Conservation (phyloP, 2,888 invertebrate species). For the Athetis lepigone region DNA sequence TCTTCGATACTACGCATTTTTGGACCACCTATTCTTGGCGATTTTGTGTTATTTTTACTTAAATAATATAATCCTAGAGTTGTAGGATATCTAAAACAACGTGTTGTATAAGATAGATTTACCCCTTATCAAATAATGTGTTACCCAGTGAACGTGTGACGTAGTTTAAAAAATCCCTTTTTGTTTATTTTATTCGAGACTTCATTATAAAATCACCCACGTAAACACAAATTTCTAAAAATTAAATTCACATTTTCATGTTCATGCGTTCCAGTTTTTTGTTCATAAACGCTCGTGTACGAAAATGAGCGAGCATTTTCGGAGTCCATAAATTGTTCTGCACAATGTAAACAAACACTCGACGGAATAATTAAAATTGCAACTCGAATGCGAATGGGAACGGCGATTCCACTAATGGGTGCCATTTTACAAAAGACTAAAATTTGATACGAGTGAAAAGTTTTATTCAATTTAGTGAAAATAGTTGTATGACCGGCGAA, state of each 20-base stretch:
- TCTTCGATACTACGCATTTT: too few relatives aligned
- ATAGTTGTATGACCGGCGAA: background rate
- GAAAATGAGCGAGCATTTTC: conserved; percentile 1
- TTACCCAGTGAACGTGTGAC: too few relatives aligned
- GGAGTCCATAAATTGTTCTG: conserved; percentile 7
- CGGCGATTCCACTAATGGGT: conserved; percentile 2
- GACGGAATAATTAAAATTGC: conserved; percentile 18
- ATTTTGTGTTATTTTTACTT: too few relatives aligned
- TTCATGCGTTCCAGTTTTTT: conserved; percentile 2
- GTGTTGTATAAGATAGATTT: too few relatives aligned
- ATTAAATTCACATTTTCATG: background rate
- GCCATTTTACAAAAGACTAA: background rate
- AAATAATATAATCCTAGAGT: too few relatives aligned
- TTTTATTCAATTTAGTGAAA: conserved; percentile 2
- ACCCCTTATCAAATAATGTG: too few relatives aligned
- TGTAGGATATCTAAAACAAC: too few relatives aligned
- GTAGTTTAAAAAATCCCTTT: too few relatives aligned
- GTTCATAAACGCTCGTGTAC: background rate
- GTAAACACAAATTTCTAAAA: background rate
- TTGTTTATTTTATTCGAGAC: too few relatives aligned
- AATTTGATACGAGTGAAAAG: background rate
- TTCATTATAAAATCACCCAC: background rate
- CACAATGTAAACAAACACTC: conserved; percentile 10
- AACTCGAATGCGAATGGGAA: conserved; percentile 12
- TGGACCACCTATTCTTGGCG: too few relatives aligned